Conservation (phyloP, 1,140 invertebrate genomes). For the Helicorthomorpha holstii region DNA sequence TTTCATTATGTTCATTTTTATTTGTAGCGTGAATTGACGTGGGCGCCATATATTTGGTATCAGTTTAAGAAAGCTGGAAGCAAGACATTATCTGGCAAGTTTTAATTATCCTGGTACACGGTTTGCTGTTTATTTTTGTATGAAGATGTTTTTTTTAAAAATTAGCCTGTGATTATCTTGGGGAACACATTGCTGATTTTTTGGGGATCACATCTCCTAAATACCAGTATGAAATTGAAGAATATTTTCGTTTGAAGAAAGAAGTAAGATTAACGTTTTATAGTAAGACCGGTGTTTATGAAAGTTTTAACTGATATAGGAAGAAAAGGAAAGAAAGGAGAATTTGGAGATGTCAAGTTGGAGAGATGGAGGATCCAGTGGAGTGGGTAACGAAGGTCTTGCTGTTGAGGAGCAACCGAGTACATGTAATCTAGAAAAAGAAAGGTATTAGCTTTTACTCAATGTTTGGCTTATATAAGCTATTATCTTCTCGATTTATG, state of each 20-base stretch:
- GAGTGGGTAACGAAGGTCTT: no score
- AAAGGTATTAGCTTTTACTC: no score
- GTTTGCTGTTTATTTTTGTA: not conserved
- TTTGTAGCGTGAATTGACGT: constrained; percentile 40
- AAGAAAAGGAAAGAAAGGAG: not conserved
- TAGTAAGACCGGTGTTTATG: no score
- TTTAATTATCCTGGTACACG: not conserved
- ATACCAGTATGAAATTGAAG: constrained; percentile 74
- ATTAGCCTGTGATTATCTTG: constrained; percentile 59
- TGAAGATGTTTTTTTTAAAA: constrained; percentile 9
- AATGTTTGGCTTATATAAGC: no score
- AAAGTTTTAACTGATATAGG: no score
- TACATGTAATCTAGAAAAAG: no score
- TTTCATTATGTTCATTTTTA: constrained; percentile 12
- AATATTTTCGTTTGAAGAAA: constrained; percentile 42
- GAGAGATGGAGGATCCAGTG: not conserved
- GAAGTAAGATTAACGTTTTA: no score
- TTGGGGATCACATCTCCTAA: constrained; percentile 83
- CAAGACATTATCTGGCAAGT: constrained; percentile 34
- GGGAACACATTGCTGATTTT: constrained; percentile 62
- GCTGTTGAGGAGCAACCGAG: no score
- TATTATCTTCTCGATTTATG: no score
- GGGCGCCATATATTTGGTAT: constrained; percentile 55
- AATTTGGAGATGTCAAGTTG: not conserved
- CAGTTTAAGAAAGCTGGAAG: constrained; percentile 41